Percentiles rank a stretch among this genome's conserved stretches.
These are phyloP conservation scores for Lithophane leautieri DNA, from an alignment of 2,888 invertebrate species.

Conservation along the genomic window DNA sequence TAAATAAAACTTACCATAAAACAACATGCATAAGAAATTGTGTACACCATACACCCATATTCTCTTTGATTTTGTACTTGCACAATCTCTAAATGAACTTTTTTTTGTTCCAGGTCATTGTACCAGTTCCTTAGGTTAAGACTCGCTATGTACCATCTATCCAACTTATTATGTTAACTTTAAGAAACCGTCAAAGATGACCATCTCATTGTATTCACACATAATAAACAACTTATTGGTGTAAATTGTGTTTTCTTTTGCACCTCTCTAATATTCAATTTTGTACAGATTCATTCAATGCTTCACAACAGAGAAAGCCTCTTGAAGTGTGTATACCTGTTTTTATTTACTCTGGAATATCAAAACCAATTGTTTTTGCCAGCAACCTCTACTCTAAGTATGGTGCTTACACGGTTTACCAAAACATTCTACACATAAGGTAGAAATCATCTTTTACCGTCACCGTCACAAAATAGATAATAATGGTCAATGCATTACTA, in stretches of 20 bases:
- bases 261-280: not conserved
- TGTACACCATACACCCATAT: not conserved
- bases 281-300: not conserved
- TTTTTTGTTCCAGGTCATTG: conserved; percentile 80
- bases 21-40: not conserved
- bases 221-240: conserved; percentile 78
- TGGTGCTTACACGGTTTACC: not conserved
- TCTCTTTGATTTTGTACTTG: not conserved
- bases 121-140: conserved; percentile 81
- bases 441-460: not conserved
- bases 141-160: conserved; percentile 75
- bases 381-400: not conserved
- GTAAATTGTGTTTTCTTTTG: conserved; percentile 52
- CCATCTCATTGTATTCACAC: conserved; percentile 77
- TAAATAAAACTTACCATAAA: not conserved
- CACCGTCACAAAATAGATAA: too few relatives aligned
- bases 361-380: not conserved
- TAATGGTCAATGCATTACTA: too few relatives aligned
- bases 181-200: conserved; percentile 87
- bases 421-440: not conserved
- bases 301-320: not conserved
- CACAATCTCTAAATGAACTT: conserved; percentile 5
- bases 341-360: not conserved
- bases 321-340: not conserved
- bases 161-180: conserved; percentile 74